phyloP scores from a whole-genome alignment of 2,797 vertebrate species.

The Etheostoma nigrum region DNA sequence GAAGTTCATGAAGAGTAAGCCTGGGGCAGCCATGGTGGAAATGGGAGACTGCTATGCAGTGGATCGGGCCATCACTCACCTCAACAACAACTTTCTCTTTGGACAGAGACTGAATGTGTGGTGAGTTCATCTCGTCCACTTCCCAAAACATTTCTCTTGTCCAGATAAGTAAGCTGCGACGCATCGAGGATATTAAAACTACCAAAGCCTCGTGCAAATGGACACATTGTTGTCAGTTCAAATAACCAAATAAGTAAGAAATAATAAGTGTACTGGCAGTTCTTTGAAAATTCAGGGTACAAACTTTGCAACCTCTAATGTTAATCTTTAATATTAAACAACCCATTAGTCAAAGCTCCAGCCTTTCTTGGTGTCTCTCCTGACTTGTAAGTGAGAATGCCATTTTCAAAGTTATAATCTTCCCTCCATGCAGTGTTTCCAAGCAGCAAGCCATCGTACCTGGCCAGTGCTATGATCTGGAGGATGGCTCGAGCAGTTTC shows the following conservation, averaged over 20 bases:
- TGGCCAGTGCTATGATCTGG: conserved; percentile 93
- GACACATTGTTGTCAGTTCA: neutral
- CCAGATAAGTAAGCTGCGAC: too few species aligned
- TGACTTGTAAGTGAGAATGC: neutral
- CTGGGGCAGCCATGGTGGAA: conserved; percentile 96
- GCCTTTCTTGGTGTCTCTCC: neutral
- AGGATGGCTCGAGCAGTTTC: conserved; percentile 92
- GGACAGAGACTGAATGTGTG: conserved; percentile 95
- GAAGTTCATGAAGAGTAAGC: conserved; percentile 99
- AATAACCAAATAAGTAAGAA: neutral
- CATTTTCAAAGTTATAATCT: accelerated
- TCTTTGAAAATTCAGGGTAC: neutral
- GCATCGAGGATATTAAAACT: neutral
- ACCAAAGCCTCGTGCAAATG: neutral
- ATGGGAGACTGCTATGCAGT: conserved; percentile 97
- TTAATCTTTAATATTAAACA: neutral
- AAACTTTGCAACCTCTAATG: too few species aligned
- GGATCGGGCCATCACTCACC: conserved; percentile 93
- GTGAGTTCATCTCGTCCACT: conserved; percentile 74
- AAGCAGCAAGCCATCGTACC: conserved; percentile 97
- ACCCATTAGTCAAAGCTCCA: neutral
- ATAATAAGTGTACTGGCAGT: neutral
- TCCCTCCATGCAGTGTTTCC: conserved; percentile 86
- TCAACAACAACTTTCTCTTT: conserved; percentile 97
- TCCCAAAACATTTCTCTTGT: neutral